Evolutionary conservation across 2,888 invertebrate species (phyloP).

Genomic region (Lutraria lutraria): DNA sequence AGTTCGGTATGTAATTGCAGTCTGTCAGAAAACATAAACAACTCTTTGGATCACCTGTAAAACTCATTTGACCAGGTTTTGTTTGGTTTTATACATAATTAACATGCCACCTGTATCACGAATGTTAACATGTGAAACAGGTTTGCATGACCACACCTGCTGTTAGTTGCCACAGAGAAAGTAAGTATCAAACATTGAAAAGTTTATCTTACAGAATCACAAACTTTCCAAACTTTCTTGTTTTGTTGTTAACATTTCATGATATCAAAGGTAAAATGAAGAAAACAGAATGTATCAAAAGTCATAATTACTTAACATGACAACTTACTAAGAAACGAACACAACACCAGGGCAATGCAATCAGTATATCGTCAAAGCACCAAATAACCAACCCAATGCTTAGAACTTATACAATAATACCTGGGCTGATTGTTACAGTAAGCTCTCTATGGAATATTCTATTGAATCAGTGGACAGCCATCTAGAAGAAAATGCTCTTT

Average conservation of each 20-base stretch:
- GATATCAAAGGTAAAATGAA: slow-evolving; percentile 8
- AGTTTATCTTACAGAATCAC: background rate
- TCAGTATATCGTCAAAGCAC: background rate
- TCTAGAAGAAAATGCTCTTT: no score
- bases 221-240: slow-evolving; percentile 19
- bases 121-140: slow-evolving; percentile 39
- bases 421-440: background rate
- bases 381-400: background rate
- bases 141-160: slow-evolving; percentile 7
- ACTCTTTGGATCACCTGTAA: slow-evolving; percentile 39
- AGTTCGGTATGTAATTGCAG: slow-evolving; percentile 9
- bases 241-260: slow-evolving; percentile 18
- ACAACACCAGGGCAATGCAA: background rate
- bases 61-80: slow-evolving; percentile 44
- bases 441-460: no score
- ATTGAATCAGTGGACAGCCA: no score
- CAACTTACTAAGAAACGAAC: background rate
- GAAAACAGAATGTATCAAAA: slow-evolving; percentile 1
- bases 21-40: slow-evolving; percentile 13
- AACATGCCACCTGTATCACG: slow-evolving; percentile 47
- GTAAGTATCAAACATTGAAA: background rate
- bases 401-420: background rate
- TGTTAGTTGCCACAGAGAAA: background rate
- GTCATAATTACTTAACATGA: background rate
- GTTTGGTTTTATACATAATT: slow-evolving; percentile 43